Evolutionary conservation across 2,797 vertebrate genomes (phyloP).

Genomic region (Mallotus villosus): DNA sequence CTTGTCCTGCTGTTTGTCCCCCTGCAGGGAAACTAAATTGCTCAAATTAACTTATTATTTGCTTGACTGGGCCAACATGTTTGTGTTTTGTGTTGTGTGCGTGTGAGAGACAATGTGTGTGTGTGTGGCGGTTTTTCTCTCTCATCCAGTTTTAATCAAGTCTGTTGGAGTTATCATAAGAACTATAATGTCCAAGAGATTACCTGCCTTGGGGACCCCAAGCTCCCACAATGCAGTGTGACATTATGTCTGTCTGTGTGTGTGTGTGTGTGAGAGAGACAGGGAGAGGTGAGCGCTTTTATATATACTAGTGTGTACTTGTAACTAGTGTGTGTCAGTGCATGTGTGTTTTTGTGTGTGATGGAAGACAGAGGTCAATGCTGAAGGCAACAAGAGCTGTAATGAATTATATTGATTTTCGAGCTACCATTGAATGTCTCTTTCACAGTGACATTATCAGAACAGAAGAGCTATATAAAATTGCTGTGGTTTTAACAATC

Average conservation of each 20-base stretch:
- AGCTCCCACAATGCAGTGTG: conserved; percentile 42
- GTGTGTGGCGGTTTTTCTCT: conserved; percentile 29
- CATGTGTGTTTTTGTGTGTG: conserved; percentile 37
- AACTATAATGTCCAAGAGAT: conserved; percentile 67
- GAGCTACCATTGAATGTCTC: conserved; percentile 77
- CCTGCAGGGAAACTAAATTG: conserved; percentile 80
- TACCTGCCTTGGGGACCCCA: conserved; percentile 55
- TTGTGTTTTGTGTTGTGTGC: conserved; percentile 71
- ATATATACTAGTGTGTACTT: conserved; percentile 31
- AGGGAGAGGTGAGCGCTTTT: no score
- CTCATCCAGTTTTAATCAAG: conserved; percentile 68
- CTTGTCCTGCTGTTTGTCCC: conserved; percentile 76
- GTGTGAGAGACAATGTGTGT: conserved; percentile 40
- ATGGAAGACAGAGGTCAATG: conserved; percentile 64
- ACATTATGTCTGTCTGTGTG: conserved; percentile 24
- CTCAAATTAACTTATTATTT: conserved; percentile 88
- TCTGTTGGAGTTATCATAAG: conserved; percentile 64
- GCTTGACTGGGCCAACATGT: conserved; percentile 84
- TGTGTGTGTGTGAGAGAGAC: conserved; percentile 1
- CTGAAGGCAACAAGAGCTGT: conserved; percentile 72
- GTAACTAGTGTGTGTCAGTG: conserved; percentile 19
- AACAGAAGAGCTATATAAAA: conserved; percentile 78
- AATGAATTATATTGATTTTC: conserved; percentile 86
- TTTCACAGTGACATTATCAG: conserved; percentile 75
- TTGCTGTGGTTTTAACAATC: conserved; percentile 81